Evolutionary conservation across 2,888 invertebrate genomes (phyloP), one percentile per base, ranked within the genome.

Genomic region (Trichogramma evanescens): DNA sequence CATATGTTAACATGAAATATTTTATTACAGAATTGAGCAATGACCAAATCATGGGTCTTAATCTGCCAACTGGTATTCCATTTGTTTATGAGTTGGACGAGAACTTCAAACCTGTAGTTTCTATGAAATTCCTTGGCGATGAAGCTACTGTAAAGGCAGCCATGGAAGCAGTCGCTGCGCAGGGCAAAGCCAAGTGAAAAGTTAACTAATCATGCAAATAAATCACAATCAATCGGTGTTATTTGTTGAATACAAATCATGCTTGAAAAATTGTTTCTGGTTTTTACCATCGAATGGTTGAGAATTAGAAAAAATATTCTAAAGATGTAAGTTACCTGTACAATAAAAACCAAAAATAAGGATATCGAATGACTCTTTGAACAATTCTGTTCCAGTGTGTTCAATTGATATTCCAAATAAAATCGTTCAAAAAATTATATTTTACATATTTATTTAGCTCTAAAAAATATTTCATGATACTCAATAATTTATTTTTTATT

Each of bases 31-130:
- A 81, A 63, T 73, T 86, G 72, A 78, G 79, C 51, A 83, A 85
- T 64, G 82, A 83, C 9, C 80, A 80, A 62, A 85, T 86, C 55
- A 83, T 84, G 83, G 77, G 76, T 26, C 72, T 86, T 7, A 85
- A 86, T 72, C 73, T 86, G 44, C 86, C 85, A 6, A 85, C 85
- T 62, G 86, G 85, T 57, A 85, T 86, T 68, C 86, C 86, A 48
- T 86, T 86, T 69, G 80, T 83, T 9, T 86, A 85, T 66, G 82
- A 82, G 64, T 70, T 86, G 67, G 83, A 85, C 67, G 81, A 80
- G 51, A 78, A 82, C 64, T 74, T 83, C 66, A 83, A 82, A 63
- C 84, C 85, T 2, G 79, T 84, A 5, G 81, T 81, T 4, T 83
- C 83, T 26, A 81, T 85, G 81, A 80, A 83, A 70, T 86, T 84